phyloP scores from a whole-genome alignment of 2,113 vertebrate genomes.

The Lophius piscatorius region DNA sequence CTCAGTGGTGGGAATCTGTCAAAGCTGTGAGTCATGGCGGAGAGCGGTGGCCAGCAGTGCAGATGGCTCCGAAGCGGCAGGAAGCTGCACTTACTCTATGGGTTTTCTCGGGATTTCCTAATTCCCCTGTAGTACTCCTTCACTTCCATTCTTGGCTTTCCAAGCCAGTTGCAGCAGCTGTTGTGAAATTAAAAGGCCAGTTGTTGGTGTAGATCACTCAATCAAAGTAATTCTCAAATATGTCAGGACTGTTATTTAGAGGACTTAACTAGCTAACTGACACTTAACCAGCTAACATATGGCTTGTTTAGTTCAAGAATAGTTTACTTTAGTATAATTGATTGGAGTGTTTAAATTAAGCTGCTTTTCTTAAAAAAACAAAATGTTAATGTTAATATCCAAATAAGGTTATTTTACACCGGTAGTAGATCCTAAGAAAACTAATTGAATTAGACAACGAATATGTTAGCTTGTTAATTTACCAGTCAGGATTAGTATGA shows the following conservation, averaged over 20 bases:
- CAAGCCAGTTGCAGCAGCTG: neutral
- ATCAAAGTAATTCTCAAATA: neutral
- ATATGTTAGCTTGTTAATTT: neutral
- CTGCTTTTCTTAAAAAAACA: too few relatives aligned
- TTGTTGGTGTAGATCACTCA: neutral
- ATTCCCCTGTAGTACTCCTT: slow-evolving; percentile 22
- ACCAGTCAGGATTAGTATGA: too few relatives aligned
- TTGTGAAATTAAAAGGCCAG: neutral
- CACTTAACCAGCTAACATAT: too few relatives aligned
- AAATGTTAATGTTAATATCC: too few relatives aligned
- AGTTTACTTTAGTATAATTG: too few relatives aligned
- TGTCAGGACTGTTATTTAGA: too few relatives aligned
- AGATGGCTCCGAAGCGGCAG: slow-evolving; percentile 59
- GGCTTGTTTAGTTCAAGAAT: too few relatives aligned
- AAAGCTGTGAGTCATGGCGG: slow-evolving; percentile 51
- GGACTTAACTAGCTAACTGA: too few relatives aligned
- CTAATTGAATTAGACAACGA: neutral
- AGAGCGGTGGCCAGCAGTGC: slow-evolving; percentile 26
- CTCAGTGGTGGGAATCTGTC: slow-evolving; percentile 62
- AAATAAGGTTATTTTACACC: too few relatives aligned
- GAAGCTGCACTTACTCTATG: slow-evolving; percentile 44
- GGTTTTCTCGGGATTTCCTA: slow-evolving; percentile 51
- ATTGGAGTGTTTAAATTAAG: too few relatives aligned
- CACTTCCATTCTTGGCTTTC: neutral
- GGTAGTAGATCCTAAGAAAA: too few relatives aligned